These are phyloP conservation scores for Prionailurus viverrinus DNA, from an alignment of 2,113 vertebrate genomes.

Conservation along the genomic window DNA sequence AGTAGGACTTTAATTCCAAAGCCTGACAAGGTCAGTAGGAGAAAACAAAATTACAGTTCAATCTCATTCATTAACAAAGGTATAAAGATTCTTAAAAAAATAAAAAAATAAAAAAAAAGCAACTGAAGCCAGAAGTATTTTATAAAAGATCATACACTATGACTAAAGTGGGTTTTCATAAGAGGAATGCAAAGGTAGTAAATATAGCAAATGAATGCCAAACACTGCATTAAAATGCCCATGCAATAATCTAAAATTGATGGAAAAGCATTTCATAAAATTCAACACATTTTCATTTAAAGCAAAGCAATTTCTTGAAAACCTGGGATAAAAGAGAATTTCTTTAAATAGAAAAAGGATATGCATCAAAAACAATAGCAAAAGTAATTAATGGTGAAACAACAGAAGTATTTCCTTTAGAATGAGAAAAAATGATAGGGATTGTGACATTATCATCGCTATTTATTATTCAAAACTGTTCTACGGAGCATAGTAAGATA, in stretches of 20 bases:
- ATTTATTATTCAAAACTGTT: background rate
- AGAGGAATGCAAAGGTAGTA: background rate
- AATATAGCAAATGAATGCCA: background rate
- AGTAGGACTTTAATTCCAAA: background rate
- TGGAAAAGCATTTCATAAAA: conserved; percentile 22
- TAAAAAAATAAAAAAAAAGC: background rate
- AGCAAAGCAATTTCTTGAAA: conserved; percentile 41
- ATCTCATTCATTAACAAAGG: background rate
- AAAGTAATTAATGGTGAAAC: background rate
- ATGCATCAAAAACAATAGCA: background rate
- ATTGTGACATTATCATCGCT: background rate
- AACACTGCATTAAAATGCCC: background rate
- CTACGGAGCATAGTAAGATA: background rate
- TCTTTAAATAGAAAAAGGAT: background rate
- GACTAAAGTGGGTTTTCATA: background rate
- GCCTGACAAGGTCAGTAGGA: background rate
- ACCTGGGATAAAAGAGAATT: background rate
- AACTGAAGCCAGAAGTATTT: background rate
- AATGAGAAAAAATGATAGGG: background rate
- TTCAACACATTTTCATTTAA: background rate
- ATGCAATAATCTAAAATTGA: background rate
- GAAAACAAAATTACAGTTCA: background rate
- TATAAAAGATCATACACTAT: background rate
- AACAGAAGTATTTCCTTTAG: background rate
- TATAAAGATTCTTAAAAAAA: background rate